Conservation (phyloP, 2,113 vertebrate genomes). For the Perognathus longimembris region DNA sequence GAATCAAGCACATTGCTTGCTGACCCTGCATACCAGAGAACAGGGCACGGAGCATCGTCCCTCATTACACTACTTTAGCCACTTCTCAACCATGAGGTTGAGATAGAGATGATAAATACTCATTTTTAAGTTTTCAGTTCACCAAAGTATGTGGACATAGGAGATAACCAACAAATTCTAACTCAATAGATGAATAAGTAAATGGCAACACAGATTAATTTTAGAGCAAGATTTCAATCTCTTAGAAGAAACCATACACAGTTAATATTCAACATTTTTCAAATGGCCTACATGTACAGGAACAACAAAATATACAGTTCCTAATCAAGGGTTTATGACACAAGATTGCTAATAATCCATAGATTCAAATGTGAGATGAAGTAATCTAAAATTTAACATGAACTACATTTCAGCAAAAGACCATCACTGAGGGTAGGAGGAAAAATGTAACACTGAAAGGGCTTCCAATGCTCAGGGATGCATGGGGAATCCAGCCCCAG, state of each 20-base stretch:
- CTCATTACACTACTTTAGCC: not conserved
- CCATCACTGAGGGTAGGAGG: rapidly evolving
- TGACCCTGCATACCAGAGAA: not conserved
- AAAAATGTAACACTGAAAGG: not conserved
- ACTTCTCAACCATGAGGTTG: not conserved
- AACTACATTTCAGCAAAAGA: not conserved
- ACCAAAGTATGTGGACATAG: not conserved
- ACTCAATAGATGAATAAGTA: not conserved
- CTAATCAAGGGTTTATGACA: not conserved
- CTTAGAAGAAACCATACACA: not conserved
- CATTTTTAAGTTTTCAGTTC: not conserved
- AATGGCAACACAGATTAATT: not conserved
- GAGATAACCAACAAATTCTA: not conserved
- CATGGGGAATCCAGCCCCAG: not conserved
- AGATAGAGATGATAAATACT: not conserved
- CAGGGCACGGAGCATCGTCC: not conserved
- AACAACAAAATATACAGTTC: not conserved
- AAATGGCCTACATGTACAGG: not conserved
- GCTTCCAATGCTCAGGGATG: not conserved
- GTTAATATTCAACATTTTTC: not conserved
- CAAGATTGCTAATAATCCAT: not conserved
- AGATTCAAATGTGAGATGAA: not conserved
- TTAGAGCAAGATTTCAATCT: not conserved
- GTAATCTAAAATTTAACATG: not conserved
- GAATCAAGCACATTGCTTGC: not conserved